A percentile compares a stretch with the other conserved stretches of the same genome.
Conservation (phyloP, 1,140 invertebrate species). For the Trinorchestia longiramus region DNA sequence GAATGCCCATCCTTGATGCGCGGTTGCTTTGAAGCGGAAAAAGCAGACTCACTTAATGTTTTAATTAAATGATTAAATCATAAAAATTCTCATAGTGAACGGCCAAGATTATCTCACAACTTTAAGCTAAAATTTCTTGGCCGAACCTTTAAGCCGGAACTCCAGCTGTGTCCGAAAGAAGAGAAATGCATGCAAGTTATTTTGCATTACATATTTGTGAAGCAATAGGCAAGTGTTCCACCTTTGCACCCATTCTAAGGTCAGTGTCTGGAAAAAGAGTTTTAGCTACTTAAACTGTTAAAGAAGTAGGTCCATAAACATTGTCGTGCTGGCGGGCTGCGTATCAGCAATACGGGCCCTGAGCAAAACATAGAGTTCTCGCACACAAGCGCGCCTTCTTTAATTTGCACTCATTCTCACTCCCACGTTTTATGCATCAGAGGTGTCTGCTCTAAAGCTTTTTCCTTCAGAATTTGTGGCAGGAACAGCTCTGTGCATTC, state of each 20-base stretch:
- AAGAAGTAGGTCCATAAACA: not conserved
- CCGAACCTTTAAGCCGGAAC: not conserved
- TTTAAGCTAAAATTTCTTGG: not conserved
- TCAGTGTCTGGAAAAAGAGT: not conserved
- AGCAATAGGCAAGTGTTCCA: conserved; percentile 6
- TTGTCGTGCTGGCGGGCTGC: not conserved
- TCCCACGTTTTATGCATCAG: not conserved
- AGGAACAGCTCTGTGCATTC: not conserved
- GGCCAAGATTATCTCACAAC: not conserved
- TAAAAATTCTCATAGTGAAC: not conserved
- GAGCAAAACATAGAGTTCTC: not conserved
- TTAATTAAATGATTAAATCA: conserved; percentile 1
- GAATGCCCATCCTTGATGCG: not conserved
- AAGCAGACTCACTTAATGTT: not conserved
- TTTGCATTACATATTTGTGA: not conserved
- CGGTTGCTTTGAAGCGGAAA: not conserved
- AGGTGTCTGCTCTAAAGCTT: not conserved
- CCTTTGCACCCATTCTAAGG: not conserved
- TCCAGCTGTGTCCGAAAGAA: not conserved
- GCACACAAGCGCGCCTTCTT: not conserved
- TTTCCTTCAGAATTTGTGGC: not conserved
- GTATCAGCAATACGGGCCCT: not conserved
- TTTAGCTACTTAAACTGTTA: not conserved
- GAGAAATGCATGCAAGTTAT: not conserved
- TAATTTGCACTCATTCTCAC: conserved; percentile 1